Percentiles rank a stretch among this genome's conserved stretches.
Conservation (phyloP, 2,888 invertebrate species). For the Unio delphinus region DNA sequence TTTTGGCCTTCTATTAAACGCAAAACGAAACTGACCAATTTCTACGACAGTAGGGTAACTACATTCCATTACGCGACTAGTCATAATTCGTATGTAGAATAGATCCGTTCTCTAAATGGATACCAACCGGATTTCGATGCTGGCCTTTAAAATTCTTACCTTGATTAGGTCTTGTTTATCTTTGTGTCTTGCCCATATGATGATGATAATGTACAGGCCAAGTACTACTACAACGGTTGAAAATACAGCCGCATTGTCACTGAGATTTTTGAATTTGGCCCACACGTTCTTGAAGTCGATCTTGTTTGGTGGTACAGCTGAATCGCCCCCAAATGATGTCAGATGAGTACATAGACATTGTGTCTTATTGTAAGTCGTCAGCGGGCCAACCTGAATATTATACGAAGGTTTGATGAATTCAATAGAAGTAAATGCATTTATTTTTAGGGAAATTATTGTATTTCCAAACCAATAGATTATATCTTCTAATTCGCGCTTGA, state of each 20-base stretch:
- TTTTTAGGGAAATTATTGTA: not conserved
- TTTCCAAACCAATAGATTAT: not conserved
- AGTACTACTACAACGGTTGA: slow-evolving; percentile 65
- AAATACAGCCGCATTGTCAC: slow-evolving; percentile 70
- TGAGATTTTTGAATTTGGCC: slow-evolving; percentile 68
- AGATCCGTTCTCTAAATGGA: no score
- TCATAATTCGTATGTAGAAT: no score
- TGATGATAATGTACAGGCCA: slow-evolving; percentile 60
- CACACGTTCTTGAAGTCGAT: slow-evolving; percentile 71
- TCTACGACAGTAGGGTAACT: no score
- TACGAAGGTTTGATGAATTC: not conserved
- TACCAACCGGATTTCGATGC: no score
- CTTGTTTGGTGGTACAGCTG: slow-evolving; percentile 70
- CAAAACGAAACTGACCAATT: no score
- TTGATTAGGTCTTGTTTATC: slow-evolving; percentile 70
- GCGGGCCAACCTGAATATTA: slow-evolving; percentile 56
- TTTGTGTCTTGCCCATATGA: slow-evolving; percentile 66
- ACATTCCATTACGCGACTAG: no score
- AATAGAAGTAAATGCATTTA: not conserved
- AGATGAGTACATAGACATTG: slow-evolving; percentile 68
- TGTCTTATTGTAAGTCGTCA: slow-evolving; percentile 61
- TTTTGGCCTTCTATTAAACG: no score
- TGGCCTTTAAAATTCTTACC: slow-evolving; percentile 36
- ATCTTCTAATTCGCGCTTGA: not conserved
- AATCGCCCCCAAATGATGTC: slow-evolving; percentile 70